Conservation (phyloP, 2,113 vertebrate species). For the Murina feae region DNA sequence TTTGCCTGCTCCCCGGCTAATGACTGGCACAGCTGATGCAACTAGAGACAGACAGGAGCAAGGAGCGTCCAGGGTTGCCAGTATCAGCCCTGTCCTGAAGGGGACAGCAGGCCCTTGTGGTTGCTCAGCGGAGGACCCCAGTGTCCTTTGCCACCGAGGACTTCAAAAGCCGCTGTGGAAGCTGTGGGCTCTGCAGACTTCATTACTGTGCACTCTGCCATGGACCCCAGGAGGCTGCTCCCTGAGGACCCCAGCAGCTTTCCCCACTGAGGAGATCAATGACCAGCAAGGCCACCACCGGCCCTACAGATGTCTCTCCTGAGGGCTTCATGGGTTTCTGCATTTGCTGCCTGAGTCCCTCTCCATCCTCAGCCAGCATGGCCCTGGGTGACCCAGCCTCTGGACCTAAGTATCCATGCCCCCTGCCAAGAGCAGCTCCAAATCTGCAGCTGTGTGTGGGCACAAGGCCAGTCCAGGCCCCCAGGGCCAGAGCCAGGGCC, state of each 20-base stretch:
- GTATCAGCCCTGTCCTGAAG: fast-evolving
- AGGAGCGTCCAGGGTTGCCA: not conserved
- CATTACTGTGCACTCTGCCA: not conserved
- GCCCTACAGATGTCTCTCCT: not conserved
- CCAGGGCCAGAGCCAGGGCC: not conserved
- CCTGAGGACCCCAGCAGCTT: not conserved
- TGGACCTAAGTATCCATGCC: too few relatives aligned
- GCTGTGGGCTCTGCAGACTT: not conserved
- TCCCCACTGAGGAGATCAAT: not conserved
- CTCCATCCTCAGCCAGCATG: not conserved
- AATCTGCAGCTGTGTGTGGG: not conserved
- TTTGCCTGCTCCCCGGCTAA: not conserved
- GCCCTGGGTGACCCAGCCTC: not conserved
- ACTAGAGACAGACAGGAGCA: not conserved
- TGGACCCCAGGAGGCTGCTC: not conserved
- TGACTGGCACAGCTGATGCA: not conserved
- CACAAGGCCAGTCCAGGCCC: not conserved
- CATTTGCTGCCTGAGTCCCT: not conserved
- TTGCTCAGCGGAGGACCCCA: not conserved
- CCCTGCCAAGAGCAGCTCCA: not conserved
- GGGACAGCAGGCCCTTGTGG: not conserved
- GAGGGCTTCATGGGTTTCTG: not conserved
- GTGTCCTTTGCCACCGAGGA: not conserved
- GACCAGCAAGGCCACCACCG: not conserved
- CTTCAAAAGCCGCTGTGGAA: not conserved